Percentiles rank a stretch among this genome's conserved stretches.
phyloP scores from a whole-genome alignment of 2,797 vertebrate genomes.

The Brachyrhaphis roseni region DNA sequence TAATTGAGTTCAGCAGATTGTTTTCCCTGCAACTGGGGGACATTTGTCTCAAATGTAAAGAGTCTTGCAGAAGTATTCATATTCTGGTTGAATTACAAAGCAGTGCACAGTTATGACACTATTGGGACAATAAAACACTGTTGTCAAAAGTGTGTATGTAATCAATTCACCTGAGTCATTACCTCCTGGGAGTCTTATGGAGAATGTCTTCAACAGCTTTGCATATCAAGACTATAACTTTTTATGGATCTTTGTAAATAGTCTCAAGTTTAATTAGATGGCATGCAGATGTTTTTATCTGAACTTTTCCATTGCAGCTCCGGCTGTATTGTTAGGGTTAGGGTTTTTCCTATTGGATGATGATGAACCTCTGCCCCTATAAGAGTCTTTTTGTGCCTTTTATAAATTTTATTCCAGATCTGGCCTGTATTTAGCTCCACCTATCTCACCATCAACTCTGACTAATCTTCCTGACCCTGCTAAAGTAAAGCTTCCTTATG shows the following conservation, averaged over 20 bases:
- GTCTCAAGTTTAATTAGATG: neutral
- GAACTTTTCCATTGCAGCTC: neutral
- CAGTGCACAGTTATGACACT: neutral
- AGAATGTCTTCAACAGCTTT: neutral
- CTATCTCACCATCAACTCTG: neutral
- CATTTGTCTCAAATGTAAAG: slow-evolving; percentile 6
- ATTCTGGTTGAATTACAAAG: neutral
- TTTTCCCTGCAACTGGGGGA: slow-evolving; percentile 43
- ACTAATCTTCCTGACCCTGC: neutral
- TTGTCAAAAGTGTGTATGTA: neutral
- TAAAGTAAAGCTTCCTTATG: neutral
- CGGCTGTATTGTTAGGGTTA: neutral
- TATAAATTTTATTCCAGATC: neutral
- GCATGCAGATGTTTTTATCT: neutral
- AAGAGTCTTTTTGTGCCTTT: neutral
- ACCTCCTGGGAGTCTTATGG: neutral
- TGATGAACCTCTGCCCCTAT: neutral
- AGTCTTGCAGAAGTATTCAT: neutral
- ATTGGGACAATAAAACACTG: neutral
- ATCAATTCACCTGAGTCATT: neutral
- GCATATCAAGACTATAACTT: neutral
- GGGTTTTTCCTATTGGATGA: neutral
- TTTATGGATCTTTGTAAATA: neutral
- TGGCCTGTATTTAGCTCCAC: neutral
- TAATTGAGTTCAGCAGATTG: slow-evolving; percentile 51